Evolutionary conservation across 2,888 invertebrate genomes (phyloP).

Genomic region (Capitulum mitella): DNA sequence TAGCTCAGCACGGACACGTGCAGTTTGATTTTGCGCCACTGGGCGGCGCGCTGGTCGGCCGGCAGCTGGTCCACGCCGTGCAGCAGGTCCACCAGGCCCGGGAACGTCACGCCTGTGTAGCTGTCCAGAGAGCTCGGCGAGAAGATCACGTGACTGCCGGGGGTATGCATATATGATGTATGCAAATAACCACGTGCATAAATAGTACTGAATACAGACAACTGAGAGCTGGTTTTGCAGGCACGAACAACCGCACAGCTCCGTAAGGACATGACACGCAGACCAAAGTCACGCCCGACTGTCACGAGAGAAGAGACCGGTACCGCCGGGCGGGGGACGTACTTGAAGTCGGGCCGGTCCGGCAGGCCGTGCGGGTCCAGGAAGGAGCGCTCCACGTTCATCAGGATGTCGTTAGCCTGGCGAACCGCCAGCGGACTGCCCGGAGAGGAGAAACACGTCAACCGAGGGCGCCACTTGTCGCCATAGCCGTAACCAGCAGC

Average conservation of each 20-base stretch:
- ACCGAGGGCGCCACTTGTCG: too few relatives aligned
- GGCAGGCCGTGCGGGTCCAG: conserved; percentile 33
- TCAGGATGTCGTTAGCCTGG: conserved; percentile 33
- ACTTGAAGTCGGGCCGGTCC: conserved; percentile 32
- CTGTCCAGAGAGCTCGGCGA: conserved; percentile 36
- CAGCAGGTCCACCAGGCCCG: conserved; percentile 37
- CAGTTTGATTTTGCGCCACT: conserved; percentile 25
- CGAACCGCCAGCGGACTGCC: conserved; percentile 32
- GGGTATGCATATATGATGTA: too few relatives aligned
- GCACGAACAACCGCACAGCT: too few relatives aligned
- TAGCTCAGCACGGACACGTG: conserved; percentile 28
- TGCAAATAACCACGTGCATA: too few relatives aligned
- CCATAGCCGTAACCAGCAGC: too few relatives aligned
- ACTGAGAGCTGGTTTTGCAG: too few relatives aligned
- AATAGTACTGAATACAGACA: too few relatives aligned
- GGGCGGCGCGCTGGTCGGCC: conserved; percentile 10
- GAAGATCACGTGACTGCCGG: conserved; percentile 37
- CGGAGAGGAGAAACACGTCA: too few relatives aligned
- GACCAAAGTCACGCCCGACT: too few relatives aligned
- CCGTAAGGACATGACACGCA: too few relatives aligned
- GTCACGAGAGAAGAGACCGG: too few relatives aligned
- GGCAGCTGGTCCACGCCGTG: conserved; percentile 19
- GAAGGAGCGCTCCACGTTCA: conserved; percentile 35
- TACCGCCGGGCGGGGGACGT: conserved; percentile 4
- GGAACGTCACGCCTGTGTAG: conserved; percentile 37